Conservation (phyloP, 2,113 vertebrate genomes). For the Zootoca vivipara region DNA sequence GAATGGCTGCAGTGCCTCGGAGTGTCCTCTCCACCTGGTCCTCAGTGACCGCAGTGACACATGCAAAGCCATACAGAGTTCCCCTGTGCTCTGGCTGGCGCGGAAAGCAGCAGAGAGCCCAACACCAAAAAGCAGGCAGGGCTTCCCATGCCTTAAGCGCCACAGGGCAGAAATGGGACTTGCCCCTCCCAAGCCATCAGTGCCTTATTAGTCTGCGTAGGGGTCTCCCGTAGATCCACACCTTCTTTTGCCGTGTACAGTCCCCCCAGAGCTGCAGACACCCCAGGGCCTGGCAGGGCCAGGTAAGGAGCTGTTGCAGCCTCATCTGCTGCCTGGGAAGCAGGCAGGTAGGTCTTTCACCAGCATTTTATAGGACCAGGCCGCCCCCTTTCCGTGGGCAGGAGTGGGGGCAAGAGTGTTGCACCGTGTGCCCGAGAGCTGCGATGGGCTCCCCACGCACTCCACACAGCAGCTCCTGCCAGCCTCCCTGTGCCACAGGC, state of each 20-base stretch:
- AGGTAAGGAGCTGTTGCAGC: neutral
- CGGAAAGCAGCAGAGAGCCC: neutral
- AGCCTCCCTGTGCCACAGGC: neutral
- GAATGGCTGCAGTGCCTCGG: neutral
- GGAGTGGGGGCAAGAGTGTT: neutral
- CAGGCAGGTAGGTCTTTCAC: neutral
- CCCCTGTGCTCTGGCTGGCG: neutral
- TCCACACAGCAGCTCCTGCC: neutral
- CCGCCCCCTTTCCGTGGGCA: neutral
- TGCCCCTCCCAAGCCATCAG: neutral
- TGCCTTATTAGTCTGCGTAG: neutral
- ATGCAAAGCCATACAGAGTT: neutral
- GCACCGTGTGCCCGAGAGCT: neutral
- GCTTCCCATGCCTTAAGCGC: neutral
- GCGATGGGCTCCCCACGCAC: neutral
- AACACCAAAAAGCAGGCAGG: neutral
- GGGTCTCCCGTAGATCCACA: neutral
- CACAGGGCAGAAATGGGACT: neutral
- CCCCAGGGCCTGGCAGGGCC: neutral
- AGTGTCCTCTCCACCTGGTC: neutral
- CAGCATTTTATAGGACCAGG: neutral
- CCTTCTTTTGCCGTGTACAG: neutral
- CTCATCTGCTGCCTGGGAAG: neutral
- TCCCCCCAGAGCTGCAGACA: too few species aligned
- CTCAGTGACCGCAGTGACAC: neutral